Conservation (phyloP, 2,113 vertebrate genomes). For the Pogonocichla stellata region DNA sequence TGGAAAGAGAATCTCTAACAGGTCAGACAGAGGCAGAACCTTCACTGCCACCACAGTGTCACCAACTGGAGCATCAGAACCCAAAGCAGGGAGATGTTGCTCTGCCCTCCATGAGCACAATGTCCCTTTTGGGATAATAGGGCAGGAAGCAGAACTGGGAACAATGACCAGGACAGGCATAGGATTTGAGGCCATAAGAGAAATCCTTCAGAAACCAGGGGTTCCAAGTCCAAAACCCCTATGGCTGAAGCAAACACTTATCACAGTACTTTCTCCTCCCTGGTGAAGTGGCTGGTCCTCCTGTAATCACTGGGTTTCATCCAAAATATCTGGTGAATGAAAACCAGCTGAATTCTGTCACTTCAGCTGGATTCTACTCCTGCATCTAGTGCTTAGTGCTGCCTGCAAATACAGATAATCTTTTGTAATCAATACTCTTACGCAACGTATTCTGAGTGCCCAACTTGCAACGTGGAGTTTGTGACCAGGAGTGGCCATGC, state of each 20-base stretch:
- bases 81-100: not conserved
- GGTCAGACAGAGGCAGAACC: not conserved
- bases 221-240: not conserved
- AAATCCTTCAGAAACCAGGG: not conserved
- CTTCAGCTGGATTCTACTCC: not conserved
- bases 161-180: not conserved
- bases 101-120: accelerated
- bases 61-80: not conserved
- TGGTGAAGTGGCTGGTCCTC: not conserved
- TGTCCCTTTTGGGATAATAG: accelerated
- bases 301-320: not conserved
- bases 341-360: not conserved
- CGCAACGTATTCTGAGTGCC: not conserved
- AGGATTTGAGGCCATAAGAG: not conserved
- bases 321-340: not conserved
- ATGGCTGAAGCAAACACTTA: not conserved
- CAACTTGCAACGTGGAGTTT: not conserved
- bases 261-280: not conserved
- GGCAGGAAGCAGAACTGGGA: not conserved
- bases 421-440: not conserved
- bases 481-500: not conserved
- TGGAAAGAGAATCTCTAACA: not conserved
- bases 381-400: not conserved
- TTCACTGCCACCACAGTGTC: not conserved
- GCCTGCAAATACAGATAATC: not conserved